A percentile compares a stretch with the other conserved stretches of the same genome.
Conservation (phyloP, 2,797 vertebrate species). For the Rhincodon typus region DNA sequence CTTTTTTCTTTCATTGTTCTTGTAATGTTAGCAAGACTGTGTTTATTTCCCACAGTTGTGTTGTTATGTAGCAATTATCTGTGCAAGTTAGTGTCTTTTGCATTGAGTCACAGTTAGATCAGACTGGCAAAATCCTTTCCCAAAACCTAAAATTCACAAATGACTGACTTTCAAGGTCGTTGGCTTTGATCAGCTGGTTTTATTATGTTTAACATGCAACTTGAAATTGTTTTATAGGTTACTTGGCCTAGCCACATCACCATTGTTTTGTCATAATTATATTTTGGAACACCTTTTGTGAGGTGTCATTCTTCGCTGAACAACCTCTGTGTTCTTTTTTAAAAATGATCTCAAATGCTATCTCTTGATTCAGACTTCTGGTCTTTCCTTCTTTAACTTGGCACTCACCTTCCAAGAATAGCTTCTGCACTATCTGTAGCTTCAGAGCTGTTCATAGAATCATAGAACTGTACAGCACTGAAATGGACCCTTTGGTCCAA, state of each 20-base stretch:
- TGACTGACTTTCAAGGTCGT: not conserved
- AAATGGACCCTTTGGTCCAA: too few species aligned
- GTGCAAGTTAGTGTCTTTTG: not conserved
- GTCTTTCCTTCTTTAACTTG: not conserved
- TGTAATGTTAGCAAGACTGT: not conserved
- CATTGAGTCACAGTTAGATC: not conserved
- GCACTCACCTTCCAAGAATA: not conserved
- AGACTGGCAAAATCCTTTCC: not conserved
- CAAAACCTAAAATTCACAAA: not conserved
- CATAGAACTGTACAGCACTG: too few species aligned
- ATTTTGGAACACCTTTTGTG: not conserved
- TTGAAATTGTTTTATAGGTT: not conserved
- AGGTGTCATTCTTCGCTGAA: not conserved
- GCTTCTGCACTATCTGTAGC: not conserved
- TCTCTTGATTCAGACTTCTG: not conserved
- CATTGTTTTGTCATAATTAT: not conserved
- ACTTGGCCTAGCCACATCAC: too few species aligned
- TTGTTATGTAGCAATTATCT: not conserved
- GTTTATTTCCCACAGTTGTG: not conserved
- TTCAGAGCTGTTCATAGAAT: not conserved
- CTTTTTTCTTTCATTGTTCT: not conserved
- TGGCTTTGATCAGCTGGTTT: not conserved
- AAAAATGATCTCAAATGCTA: not conserved
- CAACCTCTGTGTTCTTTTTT: not conserved
- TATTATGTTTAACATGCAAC: not conserved